These are phyloP conservation scores for Ptilodon capucinus DNA, from an alignment of 2,888 invertebrate species.

Conservation along the genomic window DNA sequence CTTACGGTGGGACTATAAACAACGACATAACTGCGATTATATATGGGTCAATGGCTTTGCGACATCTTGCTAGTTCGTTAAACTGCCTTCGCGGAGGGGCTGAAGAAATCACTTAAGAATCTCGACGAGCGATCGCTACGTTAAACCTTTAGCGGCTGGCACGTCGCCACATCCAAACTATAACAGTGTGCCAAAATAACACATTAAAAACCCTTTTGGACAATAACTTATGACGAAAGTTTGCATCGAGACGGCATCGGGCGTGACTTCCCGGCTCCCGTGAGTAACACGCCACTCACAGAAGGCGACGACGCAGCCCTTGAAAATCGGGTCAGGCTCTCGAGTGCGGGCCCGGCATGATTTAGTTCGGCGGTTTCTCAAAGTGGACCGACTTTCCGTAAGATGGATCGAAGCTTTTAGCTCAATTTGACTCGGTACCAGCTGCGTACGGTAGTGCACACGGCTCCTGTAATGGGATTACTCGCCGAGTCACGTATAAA, in stretches of 20 bases:
- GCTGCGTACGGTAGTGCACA: slow-evolving; percentile 62
- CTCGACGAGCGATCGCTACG: slow-evolving; percentile 59
- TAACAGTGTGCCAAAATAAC: slow-evolving; percentile 76
- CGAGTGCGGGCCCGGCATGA: slow-evolving; percentile 54
- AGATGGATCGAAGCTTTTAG: slow-evolving; percentile 78
- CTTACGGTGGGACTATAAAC: slow-evolving; percentile 55
- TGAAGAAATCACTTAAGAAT: slow-evolving; percentile 76
- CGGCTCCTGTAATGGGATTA: slow-evolving; percentile 54
- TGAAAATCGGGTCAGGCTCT: slow-evolving; percentile 66
- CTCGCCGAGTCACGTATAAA: slow-evolving; percentile 55
- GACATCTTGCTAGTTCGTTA: slow-evolving; percentile 75
- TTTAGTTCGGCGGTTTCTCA: slow-evolving; percentile 68
- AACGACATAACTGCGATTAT: slow-evolving; percentile 65
- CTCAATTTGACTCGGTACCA: slow-evolving; percentile 63
- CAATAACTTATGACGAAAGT: slow-evolving; percentile 63
- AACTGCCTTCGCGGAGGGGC: slow-evolving; percentile 59
- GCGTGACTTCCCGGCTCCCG: too few species aligned
- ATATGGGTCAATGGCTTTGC: slow-evolving; percentile 68
- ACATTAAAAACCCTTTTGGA: slow-evolving; percentile 71
- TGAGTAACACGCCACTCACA: slow-evolving; percentile 38
- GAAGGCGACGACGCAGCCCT: slow-evolving; percentile 52
- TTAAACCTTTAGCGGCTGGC: slow-evolving; percentile 75
- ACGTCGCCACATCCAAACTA: slow-evolving; percentile 57
- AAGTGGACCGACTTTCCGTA: slow-evolving; percentile 68
- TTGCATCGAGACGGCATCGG: slow-evolving; percentile 47